A percentile compares a stretch with the other conserved stretches of the same genome.
phyloP scores from a whole-genome alignment of 2,113 vertebrate genomes.

The Cinclus cinclus region DNA sequence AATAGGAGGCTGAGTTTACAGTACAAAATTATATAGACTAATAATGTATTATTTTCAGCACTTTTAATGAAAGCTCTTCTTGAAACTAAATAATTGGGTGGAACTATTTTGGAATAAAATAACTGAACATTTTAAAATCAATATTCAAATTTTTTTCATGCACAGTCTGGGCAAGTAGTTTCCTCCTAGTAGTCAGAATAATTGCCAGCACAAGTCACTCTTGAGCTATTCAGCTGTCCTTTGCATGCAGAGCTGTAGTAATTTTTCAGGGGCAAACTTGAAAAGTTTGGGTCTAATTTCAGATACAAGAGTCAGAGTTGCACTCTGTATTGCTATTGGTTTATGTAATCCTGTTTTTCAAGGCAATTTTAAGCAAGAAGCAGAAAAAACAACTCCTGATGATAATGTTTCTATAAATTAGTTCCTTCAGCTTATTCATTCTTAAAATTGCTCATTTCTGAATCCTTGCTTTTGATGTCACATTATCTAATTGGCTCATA shows the following conservation, averaged over 20 bases:
- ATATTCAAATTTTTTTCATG: background rate
- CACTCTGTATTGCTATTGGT: background rate
- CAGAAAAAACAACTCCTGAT: background rate
- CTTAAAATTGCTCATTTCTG: slow-evolving; percentile 20
- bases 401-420: slow-evolving; percentile 42
- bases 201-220: background rate
- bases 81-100: background rate
- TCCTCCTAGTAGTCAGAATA: background rate
- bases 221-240: background rate
- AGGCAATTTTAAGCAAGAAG: slow-evolving; percentile 21
- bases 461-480: slow-evolving; percentile 29
- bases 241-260: background rate
- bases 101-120: background rate
- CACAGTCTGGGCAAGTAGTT: background rate
- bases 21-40: background rate
- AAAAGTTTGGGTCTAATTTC: background rate
- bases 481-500: slow-evolving; percentile 1
- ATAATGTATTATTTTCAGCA: background rate
- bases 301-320: background rate
- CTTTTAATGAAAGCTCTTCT: background rate
- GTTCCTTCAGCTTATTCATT: slow-evolving; percentile 37
- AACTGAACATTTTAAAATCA: background rate
- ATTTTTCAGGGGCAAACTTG: background rate
- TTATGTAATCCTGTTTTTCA: slow-evolving; percentile 14
- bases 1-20: background rate